phyloP scores from a whole-genome alignment of 2,888 invertebrate genomes.

The Lasioglossum marginatum region DNA sequence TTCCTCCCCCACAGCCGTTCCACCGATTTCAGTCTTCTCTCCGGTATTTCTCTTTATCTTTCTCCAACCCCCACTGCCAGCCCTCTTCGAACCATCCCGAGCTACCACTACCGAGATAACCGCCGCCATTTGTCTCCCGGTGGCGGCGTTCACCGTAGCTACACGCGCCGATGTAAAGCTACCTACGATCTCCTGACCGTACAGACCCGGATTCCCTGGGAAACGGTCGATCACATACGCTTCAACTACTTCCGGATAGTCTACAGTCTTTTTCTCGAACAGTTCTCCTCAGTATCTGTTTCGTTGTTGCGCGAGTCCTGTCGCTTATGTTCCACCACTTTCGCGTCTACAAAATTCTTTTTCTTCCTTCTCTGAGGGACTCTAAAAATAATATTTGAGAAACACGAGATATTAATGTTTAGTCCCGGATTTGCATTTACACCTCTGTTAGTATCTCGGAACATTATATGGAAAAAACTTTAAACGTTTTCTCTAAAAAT shows the following conservation, averaged over 20 bases:
- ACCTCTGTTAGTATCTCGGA: too few relatives aligned
- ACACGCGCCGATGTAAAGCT: slow-evolving; percentile 63
- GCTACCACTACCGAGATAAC: slow-evolving; percentile 68
- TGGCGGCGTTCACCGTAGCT: slow-evolving; percentile 46
- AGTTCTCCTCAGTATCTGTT: background rate
- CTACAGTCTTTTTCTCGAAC: background rate
- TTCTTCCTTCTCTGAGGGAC: background rate
- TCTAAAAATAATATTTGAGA: background rate
- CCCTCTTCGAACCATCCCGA: background rate
- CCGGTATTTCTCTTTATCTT: slow-evolving; percentile 56
- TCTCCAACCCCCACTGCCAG: background rate
- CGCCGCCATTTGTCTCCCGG: slow-evolving; percentile 74
- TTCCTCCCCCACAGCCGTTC: slow-evolving; percentile 21
- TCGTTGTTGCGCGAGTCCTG: background rate
- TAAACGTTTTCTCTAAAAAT: too few relatives aligned
- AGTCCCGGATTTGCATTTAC: too few relatives aligned
- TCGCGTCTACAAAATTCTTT: background rate
- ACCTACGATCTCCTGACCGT: slow-evolving; percentile 61
- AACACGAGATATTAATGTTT: too few relatives aligned
- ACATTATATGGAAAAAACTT: too few relatives aligned
- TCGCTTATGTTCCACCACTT: background rate
- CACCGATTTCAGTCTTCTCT: slow-evolving; percentile 29
- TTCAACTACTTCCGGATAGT: background rate
- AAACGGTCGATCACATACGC: slow-evolving; percentile 44
- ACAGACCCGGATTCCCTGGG: slow-evolving; percentile 53